phyloP scores from a whole-genome alignment of 2,888 invertebrate species.

The Tyria jacobaeae region DNA sequence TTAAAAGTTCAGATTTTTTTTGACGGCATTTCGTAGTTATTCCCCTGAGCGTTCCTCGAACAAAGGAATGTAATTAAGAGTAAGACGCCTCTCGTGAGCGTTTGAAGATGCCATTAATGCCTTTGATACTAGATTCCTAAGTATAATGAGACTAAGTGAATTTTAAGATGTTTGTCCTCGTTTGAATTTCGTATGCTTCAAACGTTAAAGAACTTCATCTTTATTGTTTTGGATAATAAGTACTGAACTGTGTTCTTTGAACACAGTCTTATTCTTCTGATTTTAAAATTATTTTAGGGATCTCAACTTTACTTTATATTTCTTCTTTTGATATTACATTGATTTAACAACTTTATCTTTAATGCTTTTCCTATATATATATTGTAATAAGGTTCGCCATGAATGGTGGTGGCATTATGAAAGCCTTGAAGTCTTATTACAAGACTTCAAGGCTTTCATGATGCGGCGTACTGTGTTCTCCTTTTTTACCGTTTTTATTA shows the following conservation, averaged over 20 bases:
- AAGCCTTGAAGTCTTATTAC: no score
- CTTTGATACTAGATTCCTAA: slow-evolving; percentile 44
- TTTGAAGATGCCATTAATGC: slow-evolving; percentile 40
- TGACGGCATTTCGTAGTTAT: slow-evolving; percentile 19
- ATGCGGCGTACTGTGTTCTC: no score
- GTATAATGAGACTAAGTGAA: slow-evolving; percentile 30
- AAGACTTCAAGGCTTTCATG: no score
- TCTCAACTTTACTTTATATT: no score
- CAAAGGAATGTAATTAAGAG: slow-evolving; percentile 51
- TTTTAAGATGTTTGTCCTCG: slow-evolving; percentile 27
- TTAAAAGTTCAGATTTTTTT: slow-evolving; percentile 9
- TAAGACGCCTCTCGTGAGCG: slow-evolving; percentile 26
- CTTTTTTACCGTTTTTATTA: no score
- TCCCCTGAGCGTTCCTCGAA: slow-evolving; percentile 29
- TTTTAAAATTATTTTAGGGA: no score
- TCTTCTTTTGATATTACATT: no score
- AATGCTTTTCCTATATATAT: no score
- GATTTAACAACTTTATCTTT: no score
- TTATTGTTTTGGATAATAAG: neutral
- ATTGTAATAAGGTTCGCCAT: no score
- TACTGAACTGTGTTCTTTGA: neutral
- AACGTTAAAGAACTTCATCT: neutral
- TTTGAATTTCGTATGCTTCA: neutral
- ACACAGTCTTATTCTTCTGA: no score
- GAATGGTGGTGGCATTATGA: no score